Conservation (phyloP, 2,797 vertebrate genomes). For the Hydrophis major region DNA sequence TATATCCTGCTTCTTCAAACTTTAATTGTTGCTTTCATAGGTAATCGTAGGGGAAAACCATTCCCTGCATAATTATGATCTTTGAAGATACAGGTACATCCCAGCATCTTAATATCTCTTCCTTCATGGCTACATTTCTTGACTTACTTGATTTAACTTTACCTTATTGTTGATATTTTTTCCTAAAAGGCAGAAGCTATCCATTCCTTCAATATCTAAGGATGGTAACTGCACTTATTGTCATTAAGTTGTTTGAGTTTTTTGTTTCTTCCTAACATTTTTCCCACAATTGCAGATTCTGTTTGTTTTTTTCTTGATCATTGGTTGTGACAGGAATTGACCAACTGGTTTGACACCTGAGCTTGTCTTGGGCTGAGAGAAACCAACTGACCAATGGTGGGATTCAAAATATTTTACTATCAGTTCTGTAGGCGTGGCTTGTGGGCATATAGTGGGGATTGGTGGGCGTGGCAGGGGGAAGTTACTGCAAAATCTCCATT, state of each 20-base stretch:
- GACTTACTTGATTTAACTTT: not conserved
- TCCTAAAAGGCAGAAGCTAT: not conserved
- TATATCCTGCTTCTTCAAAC: not conserved
- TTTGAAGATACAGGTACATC: not conserved
- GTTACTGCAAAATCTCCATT: too few species aligned
- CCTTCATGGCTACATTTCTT: not conserved
- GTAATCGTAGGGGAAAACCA: not conserved
- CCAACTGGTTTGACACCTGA: not conserved
- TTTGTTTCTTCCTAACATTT: not conserved
- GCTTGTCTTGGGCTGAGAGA: not conserved
- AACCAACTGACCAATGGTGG: not conserved
- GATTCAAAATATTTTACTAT: too few species aligned
- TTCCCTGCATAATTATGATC: not conserved
- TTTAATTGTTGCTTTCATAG: not conserved
- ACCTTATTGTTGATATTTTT: not conserved
- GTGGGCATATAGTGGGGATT: too few species aligned
- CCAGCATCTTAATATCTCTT: not conserved
- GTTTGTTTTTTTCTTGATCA: not conserved
- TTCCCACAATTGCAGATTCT: not conserved
- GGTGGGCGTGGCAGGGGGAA: too few species aligned
- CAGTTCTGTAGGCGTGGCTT: too few species aligned
- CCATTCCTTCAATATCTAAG: not conserved
- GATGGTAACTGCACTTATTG: not conserved
- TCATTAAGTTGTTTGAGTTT: not conserved
- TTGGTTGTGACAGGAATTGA: not conserved